These are phyloP conservation scores for Drosophila melanosoma DNA, from an alignment of 2,888 invertebrate genomes.

Conservation along the genomic window DNA sequence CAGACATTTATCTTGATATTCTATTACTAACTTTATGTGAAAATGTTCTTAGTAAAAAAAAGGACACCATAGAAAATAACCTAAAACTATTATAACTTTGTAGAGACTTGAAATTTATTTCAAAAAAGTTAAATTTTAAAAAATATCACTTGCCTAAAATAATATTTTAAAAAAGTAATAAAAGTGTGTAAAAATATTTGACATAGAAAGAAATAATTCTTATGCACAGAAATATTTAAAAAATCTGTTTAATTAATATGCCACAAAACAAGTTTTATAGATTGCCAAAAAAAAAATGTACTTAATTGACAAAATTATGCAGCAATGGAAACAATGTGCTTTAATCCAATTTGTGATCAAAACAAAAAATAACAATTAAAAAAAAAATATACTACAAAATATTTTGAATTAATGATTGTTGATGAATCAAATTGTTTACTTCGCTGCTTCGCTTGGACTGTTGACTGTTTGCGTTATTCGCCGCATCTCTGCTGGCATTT, in stretches of 20 bases:
- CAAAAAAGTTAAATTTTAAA: neutral
- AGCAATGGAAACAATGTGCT: neutral
- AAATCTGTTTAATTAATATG: neutral
- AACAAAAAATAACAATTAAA: conserved; percentile 2
- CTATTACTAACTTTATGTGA: conserved; percentile 22
- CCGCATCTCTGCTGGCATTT: neutral
- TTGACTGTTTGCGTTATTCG: neutral
- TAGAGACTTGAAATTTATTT: neutral
- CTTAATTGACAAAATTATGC: conserved; percentile 3
- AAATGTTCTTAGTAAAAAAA: conserved; percentile 6
- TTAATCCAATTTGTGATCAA: neutral
- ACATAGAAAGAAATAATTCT: neutral
- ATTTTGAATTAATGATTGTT: conserved; percentile 20
- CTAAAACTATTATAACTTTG: neutral
- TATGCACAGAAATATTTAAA: too few species aligned
- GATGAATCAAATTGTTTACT: neutral
- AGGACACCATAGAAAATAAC: neutral
- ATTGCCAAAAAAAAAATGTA: neutral
- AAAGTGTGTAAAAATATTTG: neutral
- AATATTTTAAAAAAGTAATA: neutral
- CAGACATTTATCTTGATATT: conserved; percentile 20
- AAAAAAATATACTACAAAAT: neutral
- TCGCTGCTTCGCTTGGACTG: neutral
- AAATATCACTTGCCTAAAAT: neutral
- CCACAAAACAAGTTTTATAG: neutral